Conservation (phyloP, 2,113 vertebrate species). For the Mixornis gularis region DNA sequence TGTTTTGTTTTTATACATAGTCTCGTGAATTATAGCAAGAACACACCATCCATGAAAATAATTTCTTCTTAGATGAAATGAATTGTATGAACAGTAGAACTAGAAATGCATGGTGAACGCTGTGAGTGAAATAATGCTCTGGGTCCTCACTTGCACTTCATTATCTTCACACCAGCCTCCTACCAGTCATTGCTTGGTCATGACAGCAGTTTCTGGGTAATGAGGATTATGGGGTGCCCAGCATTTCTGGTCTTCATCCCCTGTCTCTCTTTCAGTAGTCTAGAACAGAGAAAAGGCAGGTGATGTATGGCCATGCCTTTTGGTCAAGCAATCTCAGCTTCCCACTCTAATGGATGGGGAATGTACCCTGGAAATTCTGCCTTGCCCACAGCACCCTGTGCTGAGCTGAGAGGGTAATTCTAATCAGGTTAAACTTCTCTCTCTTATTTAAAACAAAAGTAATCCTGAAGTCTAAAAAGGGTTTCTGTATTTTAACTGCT, state of each 20-base stretch:
- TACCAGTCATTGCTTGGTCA: not conserved
- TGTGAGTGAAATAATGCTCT: not conserved
- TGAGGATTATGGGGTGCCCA: not conserved
- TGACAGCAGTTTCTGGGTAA: not conserved
- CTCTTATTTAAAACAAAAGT: not conserved
- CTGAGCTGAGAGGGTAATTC: not conserved
- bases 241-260: not conserved
- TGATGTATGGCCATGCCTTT: not conserved
- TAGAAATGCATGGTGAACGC: not conserved
- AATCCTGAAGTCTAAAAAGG: not conserved
- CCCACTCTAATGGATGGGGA: fast-evolving
- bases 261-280: not conserved
- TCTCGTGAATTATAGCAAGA: not conserved
- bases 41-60: not conserved
- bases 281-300: not conserved
- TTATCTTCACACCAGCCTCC: not conserved
- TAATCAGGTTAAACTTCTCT: not conserved
- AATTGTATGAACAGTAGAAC: not conserved
- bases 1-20: not conserved
- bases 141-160: not conserved
- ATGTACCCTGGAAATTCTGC: not conserved
- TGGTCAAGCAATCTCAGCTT: not conserved
- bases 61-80: not conserved
- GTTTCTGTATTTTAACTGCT: not conserved
- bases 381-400: not conserved